Conservation (phyloP, 2,113 vertebrate species). For the Leucosticte australis region DNA sequence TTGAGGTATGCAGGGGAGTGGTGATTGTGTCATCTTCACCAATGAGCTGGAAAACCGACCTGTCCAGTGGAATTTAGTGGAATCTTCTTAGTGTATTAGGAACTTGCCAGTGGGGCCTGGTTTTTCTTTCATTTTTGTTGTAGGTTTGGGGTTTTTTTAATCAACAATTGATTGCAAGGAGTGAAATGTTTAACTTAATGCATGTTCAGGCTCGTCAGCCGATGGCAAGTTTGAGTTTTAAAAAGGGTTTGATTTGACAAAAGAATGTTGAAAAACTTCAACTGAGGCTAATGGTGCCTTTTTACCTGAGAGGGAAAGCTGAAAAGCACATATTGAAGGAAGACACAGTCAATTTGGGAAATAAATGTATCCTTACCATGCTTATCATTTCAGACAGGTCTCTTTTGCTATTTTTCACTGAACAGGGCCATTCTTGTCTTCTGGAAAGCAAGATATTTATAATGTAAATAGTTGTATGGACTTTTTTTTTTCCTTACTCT, state of each 20-base stretch:
- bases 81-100: not conserved
- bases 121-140: not conserved
- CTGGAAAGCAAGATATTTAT: constrained; percentile 53
- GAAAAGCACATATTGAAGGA: not conserved
- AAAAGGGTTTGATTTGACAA: constrained; percentile 13
- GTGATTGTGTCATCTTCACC: not conserved
- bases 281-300: constrained; percentile 43
- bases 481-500: not conserved
- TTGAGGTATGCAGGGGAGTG: not conserved
- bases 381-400: constrained; percentile 31
- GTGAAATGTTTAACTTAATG: not conserved
- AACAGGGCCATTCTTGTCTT: constrained; percentile 53
- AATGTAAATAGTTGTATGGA: constrained; percentile 70
- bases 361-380: not conserved
- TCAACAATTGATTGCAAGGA: constrained; percentile 23
- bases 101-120: constrained; percentile 11
- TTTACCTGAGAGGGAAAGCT: not conserved
- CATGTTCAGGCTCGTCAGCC: not conserved
- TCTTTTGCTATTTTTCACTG: constrained; percentile 38
- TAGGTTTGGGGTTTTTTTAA: not conserved
- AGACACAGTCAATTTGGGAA: constrained; percentile 1
- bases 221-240: constrained; percentile 2
- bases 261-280: constrained; percentile 30
- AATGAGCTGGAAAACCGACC: constrained; percentile 3
- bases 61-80: constrained; percentile 5